Percentiles rank a stretch among this genome's conserved stretches.
phyloP scores from a whole-genome alignment of 2,888 invertebrate genomes.

The Platerodrilus igneus region DNA sequence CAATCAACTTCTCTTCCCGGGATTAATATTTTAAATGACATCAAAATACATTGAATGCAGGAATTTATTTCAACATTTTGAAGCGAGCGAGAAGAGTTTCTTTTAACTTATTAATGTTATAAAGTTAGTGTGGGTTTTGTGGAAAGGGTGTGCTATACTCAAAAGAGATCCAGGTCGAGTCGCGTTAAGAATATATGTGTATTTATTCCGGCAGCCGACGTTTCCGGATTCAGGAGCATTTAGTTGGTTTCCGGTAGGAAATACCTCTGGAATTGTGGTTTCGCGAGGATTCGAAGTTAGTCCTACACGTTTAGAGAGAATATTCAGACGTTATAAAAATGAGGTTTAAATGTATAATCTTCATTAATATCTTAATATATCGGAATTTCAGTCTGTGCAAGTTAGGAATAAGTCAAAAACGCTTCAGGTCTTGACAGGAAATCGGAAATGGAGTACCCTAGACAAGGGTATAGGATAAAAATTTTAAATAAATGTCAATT shows the following conservation, averaged over 20 bases:
- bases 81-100: too few relatives aligned
- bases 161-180: conserved; percentile 22
- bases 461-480: too few relatives aligned
- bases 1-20: conserved; percentile 29
- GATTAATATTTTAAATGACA: conserved; percentile 9
- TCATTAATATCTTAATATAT: too few relatives aligned
- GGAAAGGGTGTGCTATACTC: conserved; percentile 15
- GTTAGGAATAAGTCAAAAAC: too few relatives aligned
- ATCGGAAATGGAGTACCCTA: too few relatives aligned
- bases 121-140: conserved; percentile 6
- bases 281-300: conserved; percentile 36
- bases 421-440: too few relatives aligned
- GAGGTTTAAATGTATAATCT: too few relatives aligned
- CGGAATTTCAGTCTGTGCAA: too few relatives aligned
- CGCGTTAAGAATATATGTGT: conserved; percentile 36
- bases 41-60: conserved; percentile 18
- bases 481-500: too few relatives aligned
- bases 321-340: too few relatives aligned
- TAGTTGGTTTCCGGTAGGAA: conserved; percentile 44
- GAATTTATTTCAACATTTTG: too few relatives aligned
- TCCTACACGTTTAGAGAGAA: too few relatives aligned
- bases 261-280: conserved; percentile 42
- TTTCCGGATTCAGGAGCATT: conserved; percentile 45
- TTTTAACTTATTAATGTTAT: conserved; percentile 9
- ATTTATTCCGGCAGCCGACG: conserved; percentile 44